These are phyloP conservation scores for Ferdinandea cuprea DNA, from an alignment of 2,888 invertebrate genomes.

Conservation along the genomic window DNA sequence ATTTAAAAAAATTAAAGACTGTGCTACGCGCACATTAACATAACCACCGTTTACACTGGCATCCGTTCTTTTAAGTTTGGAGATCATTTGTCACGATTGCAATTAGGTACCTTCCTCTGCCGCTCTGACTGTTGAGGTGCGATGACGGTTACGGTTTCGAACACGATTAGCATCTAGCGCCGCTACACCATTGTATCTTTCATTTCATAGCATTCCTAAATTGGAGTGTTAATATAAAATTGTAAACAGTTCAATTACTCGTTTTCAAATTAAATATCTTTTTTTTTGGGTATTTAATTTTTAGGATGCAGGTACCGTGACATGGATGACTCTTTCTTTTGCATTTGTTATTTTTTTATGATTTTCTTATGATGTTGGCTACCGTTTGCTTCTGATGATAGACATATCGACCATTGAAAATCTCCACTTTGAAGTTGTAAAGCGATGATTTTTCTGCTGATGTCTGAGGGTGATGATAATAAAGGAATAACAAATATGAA, in stretches of 20 bases:
- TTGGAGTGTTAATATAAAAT: slow-evolving; percentile 51
- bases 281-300: background rate
- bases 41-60: slow-evolving; percentile 14
- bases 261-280: slow-evolving; percentile 31
- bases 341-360: slow-evolving; percentile 5
- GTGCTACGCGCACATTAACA: slow-evolving; percentile 23
- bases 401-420: slow-evolving; percentile 18
- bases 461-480: background rate
- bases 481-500: slow-evolving; percentile 4
- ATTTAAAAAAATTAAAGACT: background rate
- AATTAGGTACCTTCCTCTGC: slow-evolving; percentile 12
- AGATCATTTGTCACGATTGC: slow-evolving; percentile 31
- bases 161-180: slow-evolving; percentile 38
- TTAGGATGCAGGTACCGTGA: slow-evolving; percentile 41
- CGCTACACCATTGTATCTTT: background rate
- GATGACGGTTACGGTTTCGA: background rate
- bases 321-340: slow-evolving; percentile 42
- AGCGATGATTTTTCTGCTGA: background rate
- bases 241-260: slow-evolving; percentile 56
- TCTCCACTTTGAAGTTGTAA: slow-evolving; percentile 3
- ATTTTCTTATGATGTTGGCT: background rate
- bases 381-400: slow-evolving; percentile 30
- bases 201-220: slow-evolving; percentile 12
- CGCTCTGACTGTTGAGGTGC: background rate
- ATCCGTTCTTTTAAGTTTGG: background rate